Base-by-base conservation (phyloP, 2,888 invertebrate genomes). In the Ethmia dodecea region DNA sequence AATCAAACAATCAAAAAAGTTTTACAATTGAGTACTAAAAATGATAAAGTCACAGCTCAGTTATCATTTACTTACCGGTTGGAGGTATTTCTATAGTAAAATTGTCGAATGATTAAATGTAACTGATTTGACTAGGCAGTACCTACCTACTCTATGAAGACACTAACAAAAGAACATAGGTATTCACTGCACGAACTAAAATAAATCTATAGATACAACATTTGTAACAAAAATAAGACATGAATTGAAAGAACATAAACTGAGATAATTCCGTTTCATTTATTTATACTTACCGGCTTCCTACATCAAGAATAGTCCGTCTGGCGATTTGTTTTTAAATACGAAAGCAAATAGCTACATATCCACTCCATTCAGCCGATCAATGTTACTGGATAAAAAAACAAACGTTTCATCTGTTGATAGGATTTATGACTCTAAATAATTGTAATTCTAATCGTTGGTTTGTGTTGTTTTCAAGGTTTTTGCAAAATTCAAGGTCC, bases 391-490 rank as follows among this genome's bases (percentile, higher is more conserved):
- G 49, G 51, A 45, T 30, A 12, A 55, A 54, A 72, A 75, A 78
- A 79, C 70, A 78, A 76, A 76, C 76, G 38, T 32, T 43, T 51
- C 53, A 60, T 65, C 62, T 63, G 64, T 69, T 63, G 51, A 58
- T 55, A 44, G 59, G 59, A 75, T 78, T 74, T 72, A 76, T 69
- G 68, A 62, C 56, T 61, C 67, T 74, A 75, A 75, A 79, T 78
- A 71, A 70, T 67, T 71, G 66, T 65, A 60, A 70, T 62, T 47
- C n/a, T n/a, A n/a, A n/a, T n/a, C n/a, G n/a, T 37, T 46, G 43
- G 48, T 59, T 47, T 47, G 39, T 48, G 50, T 44, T 49, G 49
- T 38, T 43, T 39, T 31, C 55, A 49, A 58, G 55, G 61, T 60
- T 60, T 49, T 50, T 52, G 45, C 42, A 28, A 30, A 37, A 28